Evolutionary conservation across 1,140 invertebrate species (phyloP).

Genomic region (Mya arenaria): DNA sequence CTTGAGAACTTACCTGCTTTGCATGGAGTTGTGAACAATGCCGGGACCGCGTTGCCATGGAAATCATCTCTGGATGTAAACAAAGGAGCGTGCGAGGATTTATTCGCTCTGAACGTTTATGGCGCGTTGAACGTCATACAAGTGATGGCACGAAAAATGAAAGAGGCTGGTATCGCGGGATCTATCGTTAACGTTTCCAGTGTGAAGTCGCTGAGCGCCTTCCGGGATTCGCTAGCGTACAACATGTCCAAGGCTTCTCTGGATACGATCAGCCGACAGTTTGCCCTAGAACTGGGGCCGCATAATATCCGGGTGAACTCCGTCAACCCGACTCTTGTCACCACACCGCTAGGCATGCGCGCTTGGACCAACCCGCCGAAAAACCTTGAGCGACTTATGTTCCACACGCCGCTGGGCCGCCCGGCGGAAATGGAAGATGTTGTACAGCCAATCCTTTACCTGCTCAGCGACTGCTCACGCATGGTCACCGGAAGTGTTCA

Average conservation of each 20-base stretch:
- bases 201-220: conserved; percentile 85
- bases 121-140: conserved; percentile 89
- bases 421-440: conserved; percentile 82
- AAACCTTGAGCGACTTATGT: conserved; percentile 86
- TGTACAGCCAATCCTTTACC: conserved; percentile 89
- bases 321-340: conserved; percentile 91
- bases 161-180: conserved; percentile 85
- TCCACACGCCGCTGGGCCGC: conserved; percentile 89
- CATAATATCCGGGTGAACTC: conserved; percentile 93
- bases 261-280: conserved; percentile 84
- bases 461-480: conserved; percentile 89
- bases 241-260: conserved; percentile 85
- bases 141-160: conserved; percentile 86
- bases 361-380: conserved; percentile 90
- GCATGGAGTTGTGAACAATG: conserved; percentile 92
- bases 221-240: conserved; percentile 90
- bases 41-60: conserved; percentile 84
- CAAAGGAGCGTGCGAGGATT: conserved; percentile 85
- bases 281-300: conserved; percentile 92
- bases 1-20: conserved; percentile 84
- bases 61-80: conserved; percentile 85
- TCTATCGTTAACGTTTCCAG: conserved; percentile 95
- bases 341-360: conserved; percentile 92
- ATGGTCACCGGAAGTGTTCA: conserved; percentile 91
- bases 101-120: conserved; percentile 91